phyloP scores from a whole-genome alignment of 2,113 vertebrate species.

The Triplophysa siluroides region DNA sequence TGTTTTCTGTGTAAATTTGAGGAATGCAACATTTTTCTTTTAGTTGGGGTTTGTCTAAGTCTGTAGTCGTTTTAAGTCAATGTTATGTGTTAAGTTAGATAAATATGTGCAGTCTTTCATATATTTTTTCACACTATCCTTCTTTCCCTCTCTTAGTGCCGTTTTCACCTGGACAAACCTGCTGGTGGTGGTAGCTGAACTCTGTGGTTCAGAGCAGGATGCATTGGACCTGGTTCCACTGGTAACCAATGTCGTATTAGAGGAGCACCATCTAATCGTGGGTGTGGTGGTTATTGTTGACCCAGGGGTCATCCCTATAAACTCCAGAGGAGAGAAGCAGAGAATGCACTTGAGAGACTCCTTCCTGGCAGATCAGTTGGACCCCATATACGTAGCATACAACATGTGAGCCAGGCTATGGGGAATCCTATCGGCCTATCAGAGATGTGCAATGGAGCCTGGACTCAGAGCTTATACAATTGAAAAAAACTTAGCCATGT shows the following conservation, averaged over 20 bases:
- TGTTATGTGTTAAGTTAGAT: neutral
- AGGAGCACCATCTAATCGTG: constrained; percentile 96
- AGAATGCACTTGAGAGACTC: constrained; percentile 98
- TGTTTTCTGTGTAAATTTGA: too few relatives aligned
- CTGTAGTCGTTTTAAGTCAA: too few relatives aligned
- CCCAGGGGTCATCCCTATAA: constrained; percentile 95
- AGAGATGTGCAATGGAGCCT: constrained; percentile 10
- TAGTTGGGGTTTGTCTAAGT: too few relatives aligned
- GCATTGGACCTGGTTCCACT: constrained; percentile 95
- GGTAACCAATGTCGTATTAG: constrained; percentile 95
- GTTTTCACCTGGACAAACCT: constrained; percentile 99
- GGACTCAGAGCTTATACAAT: neutral
- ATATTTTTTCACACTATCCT: neutral
- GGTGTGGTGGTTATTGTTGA: constrained; percentile 98
- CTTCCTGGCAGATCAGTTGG: constrained; percentile 94
- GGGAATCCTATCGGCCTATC: neutral
- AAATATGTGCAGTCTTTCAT: neutral
- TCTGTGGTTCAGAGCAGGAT: constrained; percentile 95
- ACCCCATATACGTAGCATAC: constrained; percentile 97
- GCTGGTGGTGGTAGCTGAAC: constrained; percentile 95
- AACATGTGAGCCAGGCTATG: constrained; percentile 85
- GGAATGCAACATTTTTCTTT: too few relatives aligned
- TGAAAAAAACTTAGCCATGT: neutral
- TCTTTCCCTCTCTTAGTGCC: constrained; percentile 73
- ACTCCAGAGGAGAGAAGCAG: constrained; percentile 96